Percentiles rank a stretch among this genome's conserved stretches.
These are phyloP conservation scores for Rhaphigaster nebulosa DNA, from an alignment of 2,888 invertebrate genomes.

Conservation along the genomic window DNA sequence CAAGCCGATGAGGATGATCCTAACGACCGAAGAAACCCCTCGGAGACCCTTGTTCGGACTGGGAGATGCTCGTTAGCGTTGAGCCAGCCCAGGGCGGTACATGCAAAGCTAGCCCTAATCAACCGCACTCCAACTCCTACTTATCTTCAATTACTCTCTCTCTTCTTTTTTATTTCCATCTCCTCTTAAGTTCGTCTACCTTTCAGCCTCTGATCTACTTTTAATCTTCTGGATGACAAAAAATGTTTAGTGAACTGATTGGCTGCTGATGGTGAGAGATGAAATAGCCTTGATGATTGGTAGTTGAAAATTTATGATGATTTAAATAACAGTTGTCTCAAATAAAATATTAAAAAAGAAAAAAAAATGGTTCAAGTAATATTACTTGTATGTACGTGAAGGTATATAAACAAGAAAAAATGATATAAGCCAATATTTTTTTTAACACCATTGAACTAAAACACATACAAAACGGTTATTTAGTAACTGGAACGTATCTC, in stretches of 20 bases:
- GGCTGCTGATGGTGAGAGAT: not conserved
- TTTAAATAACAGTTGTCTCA: no score
- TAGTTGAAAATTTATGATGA: not conserved
- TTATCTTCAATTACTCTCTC: constrained; percentile 44
- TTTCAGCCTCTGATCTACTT: constrained; percentile 1
- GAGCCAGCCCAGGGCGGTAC: not conserved
- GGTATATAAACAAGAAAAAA: no score
- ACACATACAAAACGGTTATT: no score
- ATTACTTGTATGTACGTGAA: no score
- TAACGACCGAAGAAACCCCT: not conserved
- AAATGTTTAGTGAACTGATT: not conserved
- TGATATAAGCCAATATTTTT: no score
- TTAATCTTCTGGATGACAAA: not conserved
- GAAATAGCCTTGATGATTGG: not conserved
- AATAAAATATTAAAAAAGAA: no score
- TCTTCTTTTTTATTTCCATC: not conserved
- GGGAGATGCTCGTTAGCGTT: not conserved
- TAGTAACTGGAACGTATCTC: no score
- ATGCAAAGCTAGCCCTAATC: constrained; percentile 24
- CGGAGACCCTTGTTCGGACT: not conserved
- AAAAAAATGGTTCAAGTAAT: no score
- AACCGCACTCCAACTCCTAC: constrained; percentile 7
- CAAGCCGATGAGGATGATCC: not conserved
- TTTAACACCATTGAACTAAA: no score
- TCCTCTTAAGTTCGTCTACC: not conserved